Conservation (phyloP, 2,888 invertebrate species). For the Petrolisthes manimaculis region DNA sequence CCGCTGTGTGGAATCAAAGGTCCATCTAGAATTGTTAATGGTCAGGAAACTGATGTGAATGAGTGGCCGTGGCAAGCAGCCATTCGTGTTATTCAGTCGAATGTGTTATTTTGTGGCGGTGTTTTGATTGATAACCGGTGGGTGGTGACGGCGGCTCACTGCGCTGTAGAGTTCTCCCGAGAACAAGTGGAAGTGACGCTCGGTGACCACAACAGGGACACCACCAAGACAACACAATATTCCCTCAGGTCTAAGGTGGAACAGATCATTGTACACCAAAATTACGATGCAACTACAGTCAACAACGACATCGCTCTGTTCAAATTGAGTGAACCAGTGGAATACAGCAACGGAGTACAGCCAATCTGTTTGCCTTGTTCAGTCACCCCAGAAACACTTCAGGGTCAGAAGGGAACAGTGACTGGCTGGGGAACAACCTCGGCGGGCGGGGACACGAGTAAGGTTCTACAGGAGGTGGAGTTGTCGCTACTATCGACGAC, state of each 20-base stretch:
- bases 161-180: not conserved
- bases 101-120: constrained; percentile 43
- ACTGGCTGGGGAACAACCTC: constrained; percentile 42
- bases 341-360: constrained; percentile 29
- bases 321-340: constrained; percentile 33
- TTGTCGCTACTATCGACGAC: constrained; percentile 28
- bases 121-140: constrained; percentile 22
- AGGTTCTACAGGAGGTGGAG: constrained; percentile 32
- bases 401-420: constrained; percentile 22
- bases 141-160: constrained; percentile 55
- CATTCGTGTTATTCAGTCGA: not conserved
- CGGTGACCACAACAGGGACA: constrained; percentile 22
- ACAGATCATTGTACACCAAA: constrained; percentile 21
- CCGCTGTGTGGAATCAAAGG: constrained; percentile 33
- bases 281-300: constrained; percentile 3
- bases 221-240: not conserved
- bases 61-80: constrained; percentile 56
- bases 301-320: constrained; percentile 63
- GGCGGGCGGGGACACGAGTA: not conserved
- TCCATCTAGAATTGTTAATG: constrained; percentile 23
- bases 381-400: not conserved
- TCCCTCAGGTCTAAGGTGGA: not conserved
- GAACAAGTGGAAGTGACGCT: constrained; percentile 24
- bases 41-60: constrained; percentile 8
- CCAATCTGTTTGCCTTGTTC: constrained; percentile 60